Base-by-base conservation (phyloP, 2,797 vertebrate species). In the Parotocinclus haroldoi region DNA sequence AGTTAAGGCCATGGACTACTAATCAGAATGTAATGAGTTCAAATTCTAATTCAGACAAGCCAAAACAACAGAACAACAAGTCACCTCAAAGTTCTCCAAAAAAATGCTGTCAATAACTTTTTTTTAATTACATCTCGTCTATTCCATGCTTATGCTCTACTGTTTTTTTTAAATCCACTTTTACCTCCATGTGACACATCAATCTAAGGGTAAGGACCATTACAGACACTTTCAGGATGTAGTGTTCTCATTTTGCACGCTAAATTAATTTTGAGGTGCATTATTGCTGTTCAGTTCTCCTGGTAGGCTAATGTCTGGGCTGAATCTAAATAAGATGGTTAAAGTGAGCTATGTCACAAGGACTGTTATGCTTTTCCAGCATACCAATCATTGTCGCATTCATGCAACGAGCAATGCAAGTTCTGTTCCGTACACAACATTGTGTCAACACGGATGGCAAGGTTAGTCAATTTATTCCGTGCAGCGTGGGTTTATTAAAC, bases 401-500 rank as follows among this genome's bases (percentile, higher is more conserved):
- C 38, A 19, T 37, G 13, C 14, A 16, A 55, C 27, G 9, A 36
- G 7, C 36, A 42, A 39, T 48, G 51, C 4, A n/a, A 45, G 37
- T 64, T 57, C 36, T 42, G 40, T 66, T 57, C 50, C 9, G 7
- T 52, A 7, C 46, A 58, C 61, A 55, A 46, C 11, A 49, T 10
- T 9, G 57, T 49, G 58, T 60, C 66, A 19, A 63, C 58, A 63
- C 54, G 53, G 63, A 68, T 60, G 39, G 49, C 63, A 54, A 66
- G 63, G 69, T 65, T 69, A 74, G 53, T 67, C 13, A 45, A 60
- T 70, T 74, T 79, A 70, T 72, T 79, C 69, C 49, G 58, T 48
- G 54, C 61, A 27, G 63, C 65, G 19, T 4, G 37, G 45, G 45
- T 76, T 70, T 73, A 71, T 75, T 78, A 75, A 64, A 73, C 49